These are phyloP conservation scores for Heliconius aoede DNA, from an alignment of 2,888 invertebrate species.

Conservation along the genomic window DNA sequence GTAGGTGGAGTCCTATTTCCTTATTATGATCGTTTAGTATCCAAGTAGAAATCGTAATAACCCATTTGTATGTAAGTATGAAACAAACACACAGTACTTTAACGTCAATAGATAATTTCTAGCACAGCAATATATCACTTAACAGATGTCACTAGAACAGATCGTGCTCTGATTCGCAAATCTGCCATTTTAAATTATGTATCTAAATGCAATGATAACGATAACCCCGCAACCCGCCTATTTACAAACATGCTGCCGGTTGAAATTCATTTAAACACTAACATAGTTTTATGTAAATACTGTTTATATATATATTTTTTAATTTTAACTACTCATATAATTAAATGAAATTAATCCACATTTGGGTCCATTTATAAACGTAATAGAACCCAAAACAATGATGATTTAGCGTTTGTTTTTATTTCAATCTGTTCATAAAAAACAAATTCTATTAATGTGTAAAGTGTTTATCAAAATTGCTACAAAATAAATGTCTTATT, in stretches of 20 bases:
- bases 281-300: background rate
- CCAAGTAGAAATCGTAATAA: background rate
- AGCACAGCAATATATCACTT: slow-evolving; percentile 12
- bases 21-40: background rate
- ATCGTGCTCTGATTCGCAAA: slow-evolving; percentile 26
- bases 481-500: too few species aligned
- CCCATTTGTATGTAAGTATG: too few species aligned
- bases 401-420: too few species aligned
- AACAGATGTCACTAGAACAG: slow-evolving; percentile 12
- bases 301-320: background rate
- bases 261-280: background rate
- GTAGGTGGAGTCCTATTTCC: too few species aligned
- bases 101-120: background rate
- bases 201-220: slow-evolving; percentile 14
- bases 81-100: background rate
- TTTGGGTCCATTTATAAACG: too few species aligned
- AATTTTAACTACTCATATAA: too few species aligned
- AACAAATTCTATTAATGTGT: too few species aligned
- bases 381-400: too few species aligned
- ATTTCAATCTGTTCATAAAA: too few species aligned
- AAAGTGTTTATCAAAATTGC: too few species aligned
- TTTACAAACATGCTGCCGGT: background rate
- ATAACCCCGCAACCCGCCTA: slow-evolving; percentile 29
- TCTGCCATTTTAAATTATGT: slow-evolving; percentile 20
- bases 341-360: too few species aligned